Conservation (phyloP, 2,888 invertebrate genomes). For the Caenorhabditis sp. region DNA sequence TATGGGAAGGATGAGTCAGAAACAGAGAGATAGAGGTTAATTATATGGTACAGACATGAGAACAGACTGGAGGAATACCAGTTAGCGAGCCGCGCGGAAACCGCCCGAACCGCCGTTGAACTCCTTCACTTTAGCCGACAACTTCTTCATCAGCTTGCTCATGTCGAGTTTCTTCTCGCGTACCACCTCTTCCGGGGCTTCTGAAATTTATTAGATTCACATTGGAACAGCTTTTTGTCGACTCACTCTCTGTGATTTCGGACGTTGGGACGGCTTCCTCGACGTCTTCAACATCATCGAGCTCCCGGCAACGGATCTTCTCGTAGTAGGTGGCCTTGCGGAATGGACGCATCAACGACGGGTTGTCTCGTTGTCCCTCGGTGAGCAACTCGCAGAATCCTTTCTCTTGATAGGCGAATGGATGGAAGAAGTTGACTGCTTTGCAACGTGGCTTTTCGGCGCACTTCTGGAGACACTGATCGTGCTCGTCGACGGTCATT, state of each 20-base stretch:
- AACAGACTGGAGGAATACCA: background rate
- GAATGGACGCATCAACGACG: constrained; percentile 82
- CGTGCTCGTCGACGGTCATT: constrained; percentile 76
- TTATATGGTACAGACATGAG: constrained; percentile 59
- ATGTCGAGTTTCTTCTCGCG: constrained; percentile 67
- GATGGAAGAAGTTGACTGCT: constrained; percentile 82
- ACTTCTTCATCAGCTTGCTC: constrained; percentile 76
- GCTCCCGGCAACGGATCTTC: constrained; percentile 79
- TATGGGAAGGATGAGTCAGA: no score
- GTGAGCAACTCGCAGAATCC: constrained; percentile 82
- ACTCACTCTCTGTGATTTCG: constrained; percentile 56
- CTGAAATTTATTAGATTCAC: constrained; percentile 14
- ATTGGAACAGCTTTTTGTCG: background rate
- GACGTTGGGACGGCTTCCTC: constrained; percentile 36
- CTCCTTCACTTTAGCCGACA: constrained; percentile 78
- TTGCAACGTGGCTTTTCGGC: constrained; percentile 78
- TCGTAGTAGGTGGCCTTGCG: constrained; percentile 82
- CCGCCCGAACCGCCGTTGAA: constrained; percentile 71
- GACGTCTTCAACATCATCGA: constrained; percentile 66
- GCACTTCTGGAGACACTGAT: constrained; percentile 78
- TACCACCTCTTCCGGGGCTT: constrained; percentile 38
- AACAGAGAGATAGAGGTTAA: constrained; percentile 7
- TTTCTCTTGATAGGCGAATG: constrained; percentile 77
- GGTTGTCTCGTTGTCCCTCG: constrained; percentile 82
- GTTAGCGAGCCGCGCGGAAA: constrained; percentile 67